Base-by-base conservation (phyloP, 2,888 invertebrate species). In the Diaprepes abbreviatus region DNA sequence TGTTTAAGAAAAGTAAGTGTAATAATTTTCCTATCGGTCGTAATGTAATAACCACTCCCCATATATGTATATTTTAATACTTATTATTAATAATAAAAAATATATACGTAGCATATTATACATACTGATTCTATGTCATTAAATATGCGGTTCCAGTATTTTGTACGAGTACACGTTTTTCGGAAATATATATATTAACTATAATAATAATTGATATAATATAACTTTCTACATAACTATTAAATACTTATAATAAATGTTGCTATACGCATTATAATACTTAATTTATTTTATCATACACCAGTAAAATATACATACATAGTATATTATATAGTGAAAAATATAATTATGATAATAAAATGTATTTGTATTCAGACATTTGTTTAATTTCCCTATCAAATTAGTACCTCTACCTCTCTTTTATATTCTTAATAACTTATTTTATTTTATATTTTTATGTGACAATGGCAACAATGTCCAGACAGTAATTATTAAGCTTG, bases 121-220 rank as follows among this genome's bases (percentile, higher is more conserved):
- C 74, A 76, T 76, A 74, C 77, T 50, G 58, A 58, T 73, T 72
- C 40, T 60, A 52, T 63, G 57, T 58, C 40, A 74, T 78, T 70
- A 75, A 72, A 75, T 79, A 81, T 81, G 83, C 83, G 77, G 54
- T 72, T 79, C 80, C 83, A 83, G 83, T 84, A 84, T 84, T 84
- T 84, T 84, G 81, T 84, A 84, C 83, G 83, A 84, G 82, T 84
- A 84, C 84, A 84, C 84, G 84, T 84, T 84, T 84, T 83, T 81
- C 80, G 82, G 82, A 83, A 83, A 81, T 77, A 80, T 70, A 76
- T 74, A 77, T 73, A 67, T 78, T 81, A 83, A 83, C 80, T 82
- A 82, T 83, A 83, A 82, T 83, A 83, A 82, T 82, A 81, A 80
- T 81, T 82, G 80, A 82, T 83, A 84, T 82, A 71, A 84, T 82